phyloP scores from a whole-genome alignment of 2,888 invertebrate species.

The Hypsopygia costalis region DNA sequence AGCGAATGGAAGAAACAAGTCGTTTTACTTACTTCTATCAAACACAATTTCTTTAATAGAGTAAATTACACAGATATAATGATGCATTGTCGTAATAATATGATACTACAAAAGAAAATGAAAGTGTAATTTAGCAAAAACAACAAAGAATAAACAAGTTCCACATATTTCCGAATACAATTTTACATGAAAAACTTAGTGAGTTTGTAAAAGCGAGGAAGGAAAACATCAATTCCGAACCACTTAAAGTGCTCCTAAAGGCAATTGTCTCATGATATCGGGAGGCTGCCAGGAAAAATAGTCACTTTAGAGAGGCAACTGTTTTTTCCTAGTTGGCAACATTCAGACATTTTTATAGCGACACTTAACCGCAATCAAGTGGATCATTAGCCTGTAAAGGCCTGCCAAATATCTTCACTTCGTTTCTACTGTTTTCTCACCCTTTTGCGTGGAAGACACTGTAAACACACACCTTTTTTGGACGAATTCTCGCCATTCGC shows the following conservation, averaged over 20 bases:
- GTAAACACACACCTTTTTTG: slow-evolving; percentile 65
- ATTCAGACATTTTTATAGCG: slow-evolving; percentile 73
- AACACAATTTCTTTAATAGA: not conserved
- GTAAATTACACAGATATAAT: not conserved
- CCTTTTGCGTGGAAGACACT: slow-evolving; percentile 61
- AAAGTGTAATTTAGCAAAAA: not conserved
- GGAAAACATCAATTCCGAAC: slow-evolving; percentile 59
- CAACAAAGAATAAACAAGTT: slow-evolving; percentile 10
- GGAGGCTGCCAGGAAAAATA: slow-evolving; percentile 71
- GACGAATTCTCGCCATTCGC: slow-evolving; percentile 39
- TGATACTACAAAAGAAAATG: not conserved
- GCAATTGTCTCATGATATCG: slow-evolving; percentile 72
- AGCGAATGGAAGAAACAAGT: slow-evolving; percentile 5
- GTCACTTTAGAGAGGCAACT: slow-evolving; percentile 68
- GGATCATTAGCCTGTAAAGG: slow-evolving; percentile 77
- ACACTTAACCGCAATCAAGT: slow-evolving; percentile 78
- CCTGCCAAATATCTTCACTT: slow-evolving; percentile 76
- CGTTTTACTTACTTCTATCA: slow-evolving; percentile 4
- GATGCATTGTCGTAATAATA: not conserved
- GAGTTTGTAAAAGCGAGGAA: slow-evolving; percentile 42
- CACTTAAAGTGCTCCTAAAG: slow-evolving; percentile 64
- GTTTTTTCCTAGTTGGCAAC: slow-evolving; percentile 77
- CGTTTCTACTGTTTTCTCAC: slow-evolving; percentile 63
- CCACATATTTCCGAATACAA: slow-evolving; percentile 21
- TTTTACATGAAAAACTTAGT: slow-evolving; percentile 35